Evolutionary conservation across 2,888 invertebrate genomes (phyloP).

Genomic region (Tetragnatha montana): DNA sequence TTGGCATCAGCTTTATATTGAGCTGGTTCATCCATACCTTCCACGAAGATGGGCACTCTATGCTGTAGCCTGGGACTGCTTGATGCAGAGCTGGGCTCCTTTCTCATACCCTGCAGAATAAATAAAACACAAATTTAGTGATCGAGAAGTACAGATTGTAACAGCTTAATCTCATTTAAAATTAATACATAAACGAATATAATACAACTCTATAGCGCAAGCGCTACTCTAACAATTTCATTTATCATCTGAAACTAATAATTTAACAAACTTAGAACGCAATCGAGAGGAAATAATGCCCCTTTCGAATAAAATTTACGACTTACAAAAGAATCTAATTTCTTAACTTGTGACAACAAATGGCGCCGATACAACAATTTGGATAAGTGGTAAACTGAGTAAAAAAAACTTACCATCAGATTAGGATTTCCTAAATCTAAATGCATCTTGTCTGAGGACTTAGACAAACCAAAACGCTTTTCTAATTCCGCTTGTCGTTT

Average conservation of each 20-base stretch:
- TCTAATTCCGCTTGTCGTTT: slow-evolving; percentile 54
- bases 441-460: slow-evolving; percentile 33
- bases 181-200: no score
- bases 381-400: no score
- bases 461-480: slow-evolving; percentile 63
- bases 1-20: slow-evolving; percentile 18
- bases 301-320: not conserved
- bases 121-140: not conserved
- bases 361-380: no score
- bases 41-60: slow-evolving; percentile 55
- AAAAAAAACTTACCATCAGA: slow-evolving; percentile 41
- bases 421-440: slow-evolving; percentile 42
- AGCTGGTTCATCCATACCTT: slow-evolving; percentile 12
- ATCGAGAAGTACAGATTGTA: not conserved
- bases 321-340: not conserved
- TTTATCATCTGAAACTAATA: no score
- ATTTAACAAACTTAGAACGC: no score
- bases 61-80: slow-evolving; percentile 61
- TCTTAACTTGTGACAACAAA: not conserved
- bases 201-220: no score
- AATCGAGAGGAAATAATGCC: no score
- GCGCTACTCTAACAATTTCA: no score
- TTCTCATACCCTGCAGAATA: not conserved
- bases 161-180: not conserved
- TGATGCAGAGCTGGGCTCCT: not conserved